Conservation (phyloP, 2,888 invertebrate species). For the Acleris emargana region DNA sequence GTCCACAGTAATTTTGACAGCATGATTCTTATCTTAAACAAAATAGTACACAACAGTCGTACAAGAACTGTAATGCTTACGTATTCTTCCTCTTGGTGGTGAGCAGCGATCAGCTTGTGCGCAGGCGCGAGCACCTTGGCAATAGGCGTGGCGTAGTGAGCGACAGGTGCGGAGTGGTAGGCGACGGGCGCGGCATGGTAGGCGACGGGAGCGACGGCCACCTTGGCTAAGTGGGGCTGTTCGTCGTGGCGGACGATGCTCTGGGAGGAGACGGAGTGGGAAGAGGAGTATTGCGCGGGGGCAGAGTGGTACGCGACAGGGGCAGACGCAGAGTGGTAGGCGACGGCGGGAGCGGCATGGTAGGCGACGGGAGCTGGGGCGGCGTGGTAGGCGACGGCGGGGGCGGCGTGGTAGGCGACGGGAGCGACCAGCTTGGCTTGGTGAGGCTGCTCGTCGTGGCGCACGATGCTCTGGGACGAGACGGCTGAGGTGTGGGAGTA, state of each 20-base stretch:
- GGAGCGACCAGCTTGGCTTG: slow-evolving; percentile 47
- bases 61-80: slow-evolving; percentile 45
- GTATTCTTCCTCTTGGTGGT: slow-evolving; percentile 56
- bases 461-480: slow-evolving; percentile 66
- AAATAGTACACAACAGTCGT: not conserved
- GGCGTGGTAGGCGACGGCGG: slow-evolving; percentile 44
- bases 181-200: slow-evolving; percentile 47
- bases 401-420: slow-evolving; percentile 44
- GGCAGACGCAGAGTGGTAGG: slow-evolving; percentile 45
- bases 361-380: slow-evolving; percentile 44
- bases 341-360: slow-evolving; percentile 44
- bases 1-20: too few relatives aligned
- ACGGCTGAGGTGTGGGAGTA: slow-evolving; percentile 49
- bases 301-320: slow-evolving; percentile 42
- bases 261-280: slow-evolving; percentile 47
- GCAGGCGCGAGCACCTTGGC: slow-evolving; percentile 52
- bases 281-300: slow-evolving; percentile 38
- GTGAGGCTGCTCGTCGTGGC: slow-evolving; percentile 57
- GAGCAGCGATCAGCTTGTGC: slow-evolving; percentile 50
- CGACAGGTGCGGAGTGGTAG: slow-evolving; percentile 46
- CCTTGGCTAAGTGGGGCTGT: slow-evolving; percentile 42
- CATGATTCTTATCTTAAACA: slow-evolving; percentile 1
- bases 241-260: slow-evolving; percentile 48
- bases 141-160: slow-evolving; percentile 55
- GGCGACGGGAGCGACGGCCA: slow-evolving; percentile 44